Evolutionary conservation across 2,888 invertebrate species (phyloP).

Genomic region (Liopterus haemorrhoidalis): DNA sequence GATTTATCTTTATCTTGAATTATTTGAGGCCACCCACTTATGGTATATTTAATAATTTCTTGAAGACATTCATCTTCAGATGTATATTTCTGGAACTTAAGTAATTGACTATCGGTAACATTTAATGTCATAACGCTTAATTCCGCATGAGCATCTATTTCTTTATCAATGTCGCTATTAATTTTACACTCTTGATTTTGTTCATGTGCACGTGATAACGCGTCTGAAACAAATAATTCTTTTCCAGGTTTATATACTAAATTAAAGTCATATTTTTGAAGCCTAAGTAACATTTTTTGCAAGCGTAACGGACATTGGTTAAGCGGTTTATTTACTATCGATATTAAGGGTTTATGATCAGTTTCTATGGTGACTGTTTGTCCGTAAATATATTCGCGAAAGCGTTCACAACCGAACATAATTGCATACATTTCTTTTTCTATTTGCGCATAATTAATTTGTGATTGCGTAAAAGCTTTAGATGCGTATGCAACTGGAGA

Average conservation of each 20-base stretch:
- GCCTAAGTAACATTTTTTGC: not conserved
- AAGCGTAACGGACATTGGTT: not conserved
- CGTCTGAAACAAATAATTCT: not conserved
- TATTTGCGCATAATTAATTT: no score
- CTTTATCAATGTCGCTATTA: not conserved
- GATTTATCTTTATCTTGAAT: no score
- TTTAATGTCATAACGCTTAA: not conserved
- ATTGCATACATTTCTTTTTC: no score
- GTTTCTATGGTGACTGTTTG: not conserved
- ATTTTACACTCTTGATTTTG: no score
- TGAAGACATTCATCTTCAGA: no score
- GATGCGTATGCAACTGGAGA: no score
- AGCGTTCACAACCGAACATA: no score
- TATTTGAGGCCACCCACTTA: no score
- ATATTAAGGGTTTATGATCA: not conserved
- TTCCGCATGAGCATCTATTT: not conserved
- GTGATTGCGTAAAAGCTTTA: no score
- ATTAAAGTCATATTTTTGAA: not conserved
- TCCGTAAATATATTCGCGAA: constrained; percentile 2
- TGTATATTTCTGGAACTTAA: not conserved
- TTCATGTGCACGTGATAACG: no score
- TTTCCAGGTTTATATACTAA: not conserved
- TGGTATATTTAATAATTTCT: no score
- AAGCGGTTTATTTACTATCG: not conserved
- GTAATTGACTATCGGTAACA: not conserved